Conservation (phyloP, 2,888 invertebrate genomes). For the Protophormia terraenovae region DNA sequence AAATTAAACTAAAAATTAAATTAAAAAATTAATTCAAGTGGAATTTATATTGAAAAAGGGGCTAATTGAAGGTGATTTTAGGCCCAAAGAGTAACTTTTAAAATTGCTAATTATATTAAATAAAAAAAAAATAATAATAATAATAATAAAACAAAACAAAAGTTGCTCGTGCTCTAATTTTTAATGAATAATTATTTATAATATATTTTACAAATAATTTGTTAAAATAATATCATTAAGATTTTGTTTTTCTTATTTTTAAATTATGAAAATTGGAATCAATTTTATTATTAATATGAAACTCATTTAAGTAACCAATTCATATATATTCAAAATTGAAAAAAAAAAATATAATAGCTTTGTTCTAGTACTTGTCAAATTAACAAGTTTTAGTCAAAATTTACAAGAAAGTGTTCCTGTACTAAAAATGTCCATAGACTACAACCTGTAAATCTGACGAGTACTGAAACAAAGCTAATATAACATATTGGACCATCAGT, state of each 20-base stretch:
- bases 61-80: constrained; percentile 35
- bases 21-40: neutral
- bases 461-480: too few species aligned
- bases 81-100: constrained; percentile 66
- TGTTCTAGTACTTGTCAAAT: too few species aligned
- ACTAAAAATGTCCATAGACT: too few species aligned
- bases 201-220: constrained; percentile 1
- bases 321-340: too few species aligned
- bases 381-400: too few species aligned
- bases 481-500: too few species aligned
- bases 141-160: constrained; percentile 16
- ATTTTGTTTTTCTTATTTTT: neutral
- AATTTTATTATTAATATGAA: neutral
- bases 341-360: too few species aligned
- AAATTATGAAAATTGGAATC: neutral
- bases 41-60: constrained; percentile 23
- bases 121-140: constrained; percentile 20
- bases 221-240: neutral
- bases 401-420: too few species aligned
- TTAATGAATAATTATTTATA: neutral
- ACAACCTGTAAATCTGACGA: too few species aligned
- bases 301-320: too few species aligned
- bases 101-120: constrained; percentile 33
- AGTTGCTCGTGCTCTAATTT: constrained; percentile 56
- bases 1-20: neutral